Evolutionary conservation across 2,113 vertebrate genomes (phyloP).

Genomic region (Hirundichthys speculiger): DNA sequence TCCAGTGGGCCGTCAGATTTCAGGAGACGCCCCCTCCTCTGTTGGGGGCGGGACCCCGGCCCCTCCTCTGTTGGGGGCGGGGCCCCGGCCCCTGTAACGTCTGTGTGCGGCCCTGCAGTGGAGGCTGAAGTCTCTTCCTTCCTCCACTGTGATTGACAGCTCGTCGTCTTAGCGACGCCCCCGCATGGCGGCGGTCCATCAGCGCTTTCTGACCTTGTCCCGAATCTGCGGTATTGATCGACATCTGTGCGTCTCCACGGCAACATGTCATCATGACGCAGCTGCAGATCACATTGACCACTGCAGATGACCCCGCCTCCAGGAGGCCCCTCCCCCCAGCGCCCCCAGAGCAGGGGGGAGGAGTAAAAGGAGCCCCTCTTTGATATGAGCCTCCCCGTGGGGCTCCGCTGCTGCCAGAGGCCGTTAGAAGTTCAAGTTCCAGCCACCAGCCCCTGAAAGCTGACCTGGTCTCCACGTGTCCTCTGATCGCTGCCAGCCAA

Average conservation of each 20-base stretch:
- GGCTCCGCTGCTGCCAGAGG: conserved; percentile 59
- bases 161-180: not conserved
- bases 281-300: conserved; percentile 36
- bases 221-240: conserved; percentile 48
- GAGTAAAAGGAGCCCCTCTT: conserved; percentile 68
- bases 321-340: not conserved
- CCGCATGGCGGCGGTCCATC: not conserved
- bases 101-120: not conserved
- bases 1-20: no score
- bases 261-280: conserved; percentile 38
- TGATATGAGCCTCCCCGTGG: conserved; percentile 68
- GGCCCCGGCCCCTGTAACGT: no score
- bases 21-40: no score
- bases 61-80: no score
- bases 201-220: conserved; percentile 27
- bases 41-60: no score
- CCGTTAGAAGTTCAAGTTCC: conserved; percentile 74
- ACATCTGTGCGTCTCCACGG: conserved; percentile 22
- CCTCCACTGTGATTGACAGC: conserved; percentile 12
- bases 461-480: conserved; percentile 68
- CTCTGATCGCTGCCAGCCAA: conserved; percentile 72
- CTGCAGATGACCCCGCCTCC: conserved; percentile 40
- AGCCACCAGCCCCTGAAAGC: conserved; percentile 75
- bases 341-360: conserved; percentile 35
- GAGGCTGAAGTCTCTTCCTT: not conserved